These are phyloP conservation scores for Sapayoa aenigma DNA, from an alignment of 2,113 vertebrate species.

Conservation along the genomic window DNA sequence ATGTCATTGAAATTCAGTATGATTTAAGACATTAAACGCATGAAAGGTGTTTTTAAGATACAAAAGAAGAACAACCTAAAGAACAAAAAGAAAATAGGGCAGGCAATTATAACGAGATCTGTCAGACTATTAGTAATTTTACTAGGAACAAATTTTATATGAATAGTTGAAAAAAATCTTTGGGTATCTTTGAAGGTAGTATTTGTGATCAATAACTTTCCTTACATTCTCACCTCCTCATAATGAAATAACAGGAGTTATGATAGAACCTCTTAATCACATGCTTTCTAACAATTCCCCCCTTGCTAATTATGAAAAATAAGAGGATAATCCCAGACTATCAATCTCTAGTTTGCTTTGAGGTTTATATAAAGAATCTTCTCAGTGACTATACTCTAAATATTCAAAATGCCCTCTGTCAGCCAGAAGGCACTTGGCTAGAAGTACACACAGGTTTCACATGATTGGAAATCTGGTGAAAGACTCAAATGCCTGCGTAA, in stretches of 20 bases:
- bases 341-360: not conserved
- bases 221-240: not conserved
- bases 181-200: not conserved
- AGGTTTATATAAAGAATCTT: not conserved
- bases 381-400: not conserved
- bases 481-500: not conserved
- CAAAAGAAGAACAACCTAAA: not conserved
- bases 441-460: not conserved
- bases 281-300: not conserved
- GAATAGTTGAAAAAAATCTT: not conserved
- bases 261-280: not conserved
- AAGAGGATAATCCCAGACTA: not conserved
- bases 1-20: not conserved
- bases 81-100: not conserved
- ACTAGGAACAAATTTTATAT: not conserved
- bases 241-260: not conserved
- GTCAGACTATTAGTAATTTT: not conserved
- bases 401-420: accelerated
- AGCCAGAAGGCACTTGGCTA: not conserved
- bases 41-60: not conserved
- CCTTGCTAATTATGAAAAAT: not conserved
- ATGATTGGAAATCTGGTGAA: not conserved
- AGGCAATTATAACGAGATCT: not conserved
- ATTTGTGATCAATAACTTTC: not conserved
- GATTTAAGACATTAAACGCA: not conserved